Base-by-base conservation (phyloP, 1,140 invertebrate genomes). In the Mactra quadrangularis region DNA sequence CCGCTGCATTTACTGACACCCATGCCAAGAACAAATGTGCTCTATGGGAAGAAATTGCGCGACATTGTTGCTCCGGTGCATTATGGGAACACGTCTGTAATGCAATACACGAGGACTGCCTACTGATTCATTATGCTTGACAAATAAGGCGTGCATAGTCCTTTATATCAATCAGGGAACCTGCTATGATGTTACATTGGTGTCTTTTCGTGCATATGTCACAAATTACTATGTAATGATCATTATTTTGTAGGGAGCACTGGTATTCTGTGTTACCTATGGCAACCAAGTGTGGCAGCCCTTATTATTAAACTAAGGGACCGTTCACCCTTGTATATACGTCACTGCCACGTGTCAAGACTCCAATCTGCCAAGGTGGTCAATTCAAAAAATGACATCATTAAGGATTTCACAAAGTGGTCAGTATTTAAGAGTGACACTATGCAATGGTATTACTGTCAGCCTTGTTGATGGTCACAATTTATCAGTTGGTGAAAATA, bases 311-410 rank as follows among this genome's bases (percentile, higher is more conserved):
- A 52, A 9, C 25, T 33, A 57, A 50, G 31, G 17, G 38, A 81
- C 45, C 77, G 29, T 71, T 81, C 77, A 81, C 77, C 77, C 38
- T 29, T 35, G 25, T 59, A 27, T 53, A 81, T 81, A 81, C 77
- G 77, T 81, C 77, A 81, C 64, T 81, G 77, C 66, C 77, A 81
- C 77, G 77, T 81, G 77, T 71, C 77, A 76, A 29, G 4, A 22
- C 38, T 68, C 64, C n/a, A 29, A 68, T 27, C 64, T 50, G 1
- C 62, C 17, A 31, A 29, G 22, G 17, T 45, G 22, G 45, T 38
- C 64, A 68, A 68, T 50, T 47, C 64, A 68, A 27, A 29, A 31
- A 47, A 22, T 68, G 64, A 68, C 64, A 68, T 68, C 64, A 68
- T 68, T 68, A 68, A 68, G 64, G 64, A 25, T 50, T 68, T 50